Percentiles rank a stretch among this genome's conserved stretches.
Conservation (phyloP, 2,888 invertebrate genomes). For the Pherbina coryleti region DNA sequence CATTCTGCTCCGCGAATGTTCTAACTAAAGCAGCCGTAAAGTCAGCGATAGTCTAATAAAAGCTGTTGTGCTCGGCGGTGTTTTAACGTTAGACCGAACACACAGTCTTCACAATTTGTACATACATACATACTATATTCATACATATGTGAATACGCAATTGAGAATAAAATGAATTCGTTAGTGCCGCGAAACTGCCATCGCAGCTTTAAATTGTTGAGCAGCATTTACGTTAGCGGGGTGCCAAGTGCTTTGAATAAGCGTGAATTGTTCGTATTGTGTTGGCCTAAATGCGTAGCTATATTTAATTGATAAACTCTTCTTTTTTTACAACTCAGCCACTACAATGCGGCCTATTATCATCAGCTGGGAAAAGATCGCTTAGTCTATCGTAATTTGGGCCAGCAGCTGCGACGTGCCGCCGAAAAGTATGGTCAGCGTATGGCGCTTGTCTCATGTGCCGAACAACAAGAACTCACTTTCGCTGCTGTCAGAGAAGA, state of each 20-base stretch:
- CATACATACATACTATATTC: no score
- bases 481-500: constrained; percentile 71
- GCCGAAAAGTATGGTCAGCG: constrained; percentile 72
- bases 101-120: no score
- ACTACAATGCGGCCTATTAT: constrained; percentile 69
- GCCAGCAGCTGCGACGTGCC: constrained; percentile 72
- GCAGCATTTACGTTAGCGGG: neutral
- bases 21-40: neutral
- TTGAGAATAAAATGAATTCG: neutral
- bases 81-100: neutral
- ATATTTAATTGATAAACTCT: neutral
- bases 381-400: constrained; percentile 71
- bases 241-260: neutral
- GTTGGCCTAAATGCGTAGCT: neutral
- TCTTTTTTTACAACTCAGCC: constrained; percentile 21
- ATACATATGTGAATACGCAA: no score
- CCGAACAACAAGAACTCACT: constrained; percentile 71
- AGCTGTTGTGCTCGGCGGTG: neutral
- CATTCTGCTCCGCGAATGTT: neutral
- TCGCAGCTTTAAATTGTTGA: neutral
- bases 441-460: constrained; percentile 71
- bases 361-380: constrained; percentile 70
- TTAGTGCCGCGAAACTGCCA: neutral
- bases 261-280: neutral
- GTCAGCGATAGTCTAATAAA: neutral